Conservation (phyloP, 2,888 invertebrate species). For the Synanthedon tipuliformis region DNA sequence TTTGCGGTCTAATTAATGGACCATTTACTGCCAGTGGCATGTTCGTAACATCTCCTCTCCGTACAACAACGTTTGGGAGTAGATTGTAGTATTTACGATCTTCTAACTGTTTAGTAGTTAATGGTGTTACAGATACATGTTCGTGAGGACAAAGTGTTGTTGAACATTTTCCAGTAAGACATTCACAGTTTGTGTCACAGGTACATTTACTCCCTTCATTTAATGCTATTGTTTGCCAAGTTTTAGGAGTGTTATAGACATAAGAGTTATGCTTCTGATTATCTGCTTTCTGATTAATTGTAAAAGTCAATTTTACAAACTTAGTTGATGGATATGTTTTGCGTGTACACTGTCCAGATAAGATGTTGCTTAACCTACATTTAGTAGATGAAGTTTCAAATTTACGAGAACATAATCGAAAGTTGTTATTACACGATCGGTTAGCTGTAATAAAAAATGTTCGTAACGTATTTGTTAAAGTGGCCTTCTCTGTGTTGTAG, state of each 20-base stretch:
- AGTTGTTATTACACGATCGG: no score
- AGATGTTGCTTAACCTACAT: no score
- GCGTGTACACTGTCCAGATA: constrained; percentile 27
- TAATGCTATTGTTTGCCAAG: no score
- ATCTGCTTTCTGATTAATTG: no score
- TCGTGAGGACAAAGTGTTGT: constrained; percentile 11
- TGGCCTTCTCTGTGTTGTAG: no score
- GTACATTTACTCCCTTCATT: constrained; percentile 4
- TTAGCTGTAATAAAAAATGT: no score
- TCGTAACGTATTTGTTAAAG: no score
- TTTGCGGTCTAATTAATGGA: neutral
- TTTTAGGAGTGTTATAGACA: no score
- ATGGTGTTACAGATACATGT: constrained; percentile 12
- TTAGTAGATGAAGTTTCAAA: no score
- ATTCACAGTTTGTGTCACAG: constrained; percentile 16
- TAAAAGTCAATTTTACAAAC: no score
- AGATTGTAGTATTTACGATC: constrained; percentile 24
- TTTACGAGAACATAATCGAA: no score
- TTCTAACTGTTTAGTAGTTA: constrained; percentile 15
- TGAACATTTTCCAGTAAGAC: constrained; percentile 11
- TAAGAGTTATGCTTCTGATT: no score
- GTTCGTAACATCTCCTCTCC: constrained; percentile 19
- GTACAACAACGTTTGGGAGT: constrained; percentile 25
- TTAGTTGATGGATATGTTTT: constrained; percentile 4
- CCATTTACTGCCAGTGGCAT: neutral